phyloP scores from a whole-genome alignment of 2,797 vertebrate genomes.

The Oreonectes daqikongensis region DNA sequence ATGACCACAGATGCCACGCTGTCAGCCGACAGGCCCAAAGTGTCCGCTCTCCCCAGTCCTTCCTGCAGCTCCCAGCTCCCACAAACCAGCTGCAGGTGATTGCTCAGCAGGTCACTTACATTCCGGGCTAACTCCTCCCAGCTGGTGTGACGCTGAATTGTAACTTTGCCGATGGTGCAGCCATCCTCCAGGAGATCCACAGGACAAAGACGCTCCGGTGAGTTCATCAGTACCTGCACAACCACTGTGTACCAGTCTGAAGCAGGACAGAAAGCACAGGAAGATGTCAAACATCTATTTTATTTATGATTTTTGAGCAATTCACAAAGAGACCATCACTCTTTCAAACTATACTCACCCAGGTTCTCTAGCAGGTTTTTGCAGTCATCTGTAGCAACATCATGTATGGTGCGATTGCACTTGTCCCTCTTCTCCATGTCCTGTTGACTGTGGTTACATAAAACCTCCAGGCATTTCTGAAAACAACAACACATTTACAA shows the following conservation, averaged over 20 bases:
- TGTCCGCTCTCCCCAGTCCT: conserved; percentile 68
- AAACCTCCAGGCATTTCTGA: conserved; percentile 92
- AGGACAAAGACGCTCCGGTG: conserved; percentile 70
- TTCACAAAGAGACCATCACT: neutral
- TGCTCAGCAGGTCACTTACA: conserved; percentile 80
- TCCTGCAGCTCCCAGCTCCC: conserved; percentile 79
- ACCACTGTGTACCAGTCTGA: conserved; percentile 86
- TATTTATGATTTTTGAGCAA: neutral
- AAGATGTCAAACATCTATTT: neutral
- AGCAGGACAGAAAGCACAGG: neutral
- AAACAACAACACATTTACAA: conserved; percentile 55
- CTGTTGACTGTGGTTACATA: conserved; percentile 88
- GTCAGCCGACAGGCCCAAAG: conserved; percentile 79
- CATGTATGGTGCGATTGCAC: conserved; percentile 83
- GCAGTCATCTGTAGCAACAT: conserved; percentile 93
- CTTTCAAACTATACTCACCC: conserved; percentile 74
- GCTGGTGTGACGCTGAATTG: conserved; percentile 79
- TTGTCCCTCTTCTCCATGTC: conserved; percentile 89
- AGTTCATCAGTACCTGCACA: conserved; percentile 81
- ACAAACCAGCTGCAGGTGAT: conserved; percentile 84
- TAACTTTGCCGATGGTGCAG: conserved; percentile 79
- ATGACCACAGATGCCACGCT: conserved; percentile 83
- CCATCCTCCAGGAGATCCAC: conserved; percentile 80
- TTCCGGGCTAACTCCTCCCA: conserved; percentile 85
- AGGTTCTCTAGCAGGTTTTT: conserved; percentile 96